Conservation (phyloP, 2,797 vertebrate species). For the Clarias platycephalus region DNA sequence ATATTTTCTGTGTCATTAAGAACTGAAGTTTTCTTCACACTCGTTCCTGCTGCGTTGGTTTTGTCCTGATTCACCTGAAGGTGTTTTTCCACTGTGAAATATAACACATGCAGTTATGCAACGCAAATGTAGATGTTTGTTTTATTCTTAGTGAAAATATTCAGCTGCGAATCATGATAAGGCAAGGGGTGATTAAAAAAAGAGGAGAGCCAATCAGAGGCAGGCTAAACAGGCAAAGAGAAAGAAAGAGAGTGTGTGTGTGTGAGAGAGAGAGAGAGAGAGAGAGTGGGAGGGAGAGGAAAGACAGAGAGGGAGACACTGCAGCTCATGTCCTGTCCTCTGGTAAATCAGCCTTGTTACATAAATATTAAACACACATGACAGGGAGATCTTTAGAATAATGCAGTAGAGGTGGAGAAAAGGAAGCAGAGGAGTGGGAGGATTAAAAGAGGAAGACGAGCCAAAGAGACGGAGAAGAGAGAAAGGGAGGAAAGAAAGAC, state of each 20-base stretch:
- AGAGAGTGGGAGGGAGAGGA: background rate
- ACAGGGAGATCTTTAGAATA: background rate
- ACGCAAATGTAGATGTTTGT: background rate
- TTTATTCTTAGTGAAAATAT: background rate
- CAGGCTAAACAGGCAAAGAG: background rate
- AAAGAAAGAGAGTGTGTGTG: background rate
- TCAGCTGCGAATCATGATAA: conserved; percentile 6
- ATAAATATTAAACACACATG: conserved; percentile 14
- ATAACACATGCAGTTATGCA: background rate
- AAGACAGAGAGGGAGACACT: conserved; percentile 12
- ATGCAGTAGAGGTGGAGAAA: background rate
- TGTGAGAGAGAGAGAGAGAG: background rate
- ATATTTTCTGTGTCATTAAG: background rate
- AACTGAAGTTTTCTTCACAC: background rate
- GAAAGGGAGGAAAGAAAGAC: background rate
- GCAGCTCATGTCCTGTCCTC: conserved; percentile 4
- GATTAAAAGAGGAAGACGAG: conserved; percentile 3
- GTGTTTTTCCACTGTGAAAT: background rate
- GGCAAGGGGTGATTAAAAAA: background rate
- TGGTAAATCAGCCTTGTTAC: conserved; percentile 1
- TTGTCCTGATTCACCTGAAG: background rate
- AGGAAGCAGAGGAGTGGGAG: background rate
- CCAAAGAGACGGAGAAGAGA: background rate
- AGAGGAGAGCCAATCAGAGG: conserved; percentile 7
- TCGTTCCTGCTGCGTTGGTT: background rate